Evolutionary conservation across 2,888 invertebrate genomes (phyloP), one percentile per base, ranked within the genome.

Genomic region (Agriopis aurantiaria): DNA sequence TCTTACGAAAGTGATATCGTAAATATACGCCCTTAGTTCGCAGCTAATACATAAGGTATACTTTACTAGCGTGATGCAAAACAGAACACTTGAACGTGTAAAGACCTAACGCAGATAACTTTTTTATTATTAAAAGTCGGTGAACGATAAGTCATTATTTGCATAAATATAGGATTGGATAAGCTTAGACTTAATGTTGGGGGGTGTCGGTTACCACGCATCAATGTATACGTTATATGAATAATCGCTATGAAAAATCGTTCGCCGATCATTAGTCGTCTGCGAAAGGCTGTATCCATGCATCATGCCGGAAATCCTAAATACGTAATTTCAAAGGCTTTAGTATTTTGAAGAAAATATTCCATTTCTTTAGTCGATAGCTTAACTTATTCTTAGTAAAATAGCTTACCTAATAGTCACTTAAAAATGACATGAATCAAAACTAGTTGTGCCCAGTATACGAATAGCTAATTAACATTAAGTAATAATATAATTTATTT

Each of bases 391-490:
- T 93, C 84, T 92, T 93, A 92, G 89, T 85, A 80, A 91, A 85
- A 91, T 91, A 93, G 91, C 88, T 91, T 92, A 93, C 90, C 88
- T 91, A 70, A 70, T 93, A 93, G 93, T 93, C 93, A 93, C 89
- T 85, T 90, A 86, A 90, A 90, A 92, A 93, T 93, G 92, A 93
- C 92, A 92, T 87, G 88, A 93, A 93, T 93, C 93, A 93, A 90
- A 91, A 93, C 94, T 94, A 94, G 94, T 94, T 94, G 94, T 94
- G 94, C 93, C 94, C 93, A 93, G 94, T 94, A 94, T 94, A 94
- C 94, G 94, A 94, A 91, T 94, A 94, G 92, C 85, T 91, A 90
- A 89, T 87, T 91, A 91, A 90, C 85, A 69, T 78, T 83, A 91
- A 90, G 89, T 88, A 87, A 87, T 91, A 88, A 86, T 88, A 85